These are phyloP conservation scores for Brachymystax lenok DNA, from an alignment of 2,797 vertebrate species.

Conservation along the genomic window DNA sequence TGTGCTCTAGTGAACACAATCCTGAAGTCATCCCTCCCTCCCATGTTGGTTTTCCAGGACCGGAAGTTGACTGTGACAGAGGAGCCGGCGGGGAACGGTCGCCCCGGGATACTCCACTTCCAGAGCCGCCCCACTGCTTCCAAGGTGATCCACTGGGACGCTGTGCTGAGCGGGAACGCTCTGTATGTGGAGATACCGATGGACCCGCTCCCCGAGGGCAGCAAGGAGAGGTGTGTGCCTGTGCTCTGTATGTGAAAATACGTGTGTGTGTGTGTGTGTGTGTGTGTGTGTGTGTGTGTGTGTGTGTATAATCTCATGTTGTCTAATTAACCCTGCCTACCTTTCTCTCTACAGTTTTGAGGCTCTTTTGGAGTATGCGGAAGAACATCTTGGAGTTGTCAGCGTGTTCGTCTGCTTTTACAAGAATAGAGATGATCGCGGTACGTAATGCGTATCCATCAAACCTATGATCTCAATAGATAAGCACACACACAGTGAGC, in stretches of 20 bases:
- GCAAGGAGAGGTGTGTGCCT: slow-evolving; percentile 80
- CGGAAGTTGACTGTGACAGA: slow-evolving; percentile 76
- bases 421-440: slow-evolving; percentile 83
- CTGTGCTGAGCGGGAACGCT: slow-evolving; percentile 72
- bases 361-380: slow-evolving; percentile 81
- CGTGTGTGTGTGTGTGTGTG: neutral
- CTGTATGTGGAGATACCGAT: slow-evolving; percentile 82
- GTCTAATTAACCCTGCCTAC: neutral
- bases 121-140: slow-evolving; percentile 75
- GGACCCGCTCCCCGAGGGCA: slow-evolving; percentile 81
- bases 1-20: too few species aligned
- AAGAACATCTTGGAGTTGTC: slow-evolving; percentile 83
- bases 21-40: too few species aligned
- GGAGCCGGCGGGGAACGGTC: slow-evolving; percentile 77
- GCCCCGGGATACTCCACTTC: slow-evolving; percentile 80
- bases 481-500: too few species aligned
- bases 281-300: neutral
- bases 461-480: too few species aligned
- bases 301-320: neutral
- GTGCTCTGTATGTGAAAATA: too few species aligned
- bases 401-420: slow-evolving; percentile 84
- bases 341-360: slow-evolving; percentile 67
- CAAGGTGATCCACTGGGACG: slow-evolving; percentile 77
- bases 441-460: slow-evolving; percentile 54
- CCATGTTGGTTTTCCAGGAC: slow-evolving; percentile 63